Conservation (phyloP, 2,797 vertebrate genomes). For the Poliocrania exsul region DNA sequence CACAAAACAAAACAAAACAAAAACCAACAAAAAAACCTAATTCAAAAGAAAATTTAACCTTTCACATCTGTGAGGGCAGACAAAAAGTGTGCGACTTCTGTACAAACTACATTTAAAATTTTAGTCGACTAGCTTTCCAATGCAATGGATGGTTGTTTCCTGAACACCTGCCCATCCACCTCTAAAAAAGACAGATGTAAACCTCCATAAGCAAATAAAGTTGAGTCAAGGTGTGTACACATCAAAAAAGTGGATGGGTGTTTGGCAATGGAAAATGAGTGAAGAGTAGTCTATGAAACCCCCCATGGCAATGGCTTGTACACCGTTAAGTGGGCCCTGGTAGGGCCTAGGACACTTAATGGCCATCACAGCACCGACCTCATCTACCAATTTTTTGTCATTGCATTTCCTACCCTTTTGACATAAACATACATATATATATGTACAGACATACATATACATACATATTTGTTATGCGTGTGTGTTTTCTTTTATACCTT, state of each 20-base stretch:
- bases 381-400: slow-evolving; percentile 55
- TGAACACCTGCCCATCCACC: slow-evolving; percentile 61
- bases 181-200: slow-evolving; percentile 56
- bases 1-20: slow-evolving; percentile 46
- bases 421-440: slow-evolving; percentile 76
- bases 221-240: slow-evolving; percentile 47
- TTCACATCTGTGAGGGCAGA: slow-evolving; percentile 75
- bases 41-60: slow-evolving; percentile 72
- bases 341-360: slow-evolving; percentile 70
- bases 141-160: slow-evolving; percentile 27
- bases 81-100: slow-evolving; percentile 71
- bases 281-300: slow-evolving; percentile 23
- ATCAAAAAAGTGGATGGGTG: slow-evolving; percentile 53
- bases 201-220: slow-evolving; percentile 61
- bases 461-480: slow-evolving; percentile 45
- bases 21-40: slow-evolving; percentile 51
- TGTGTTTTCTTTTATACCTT: slow-evolving; percentile 71
- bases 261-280: slow-evolving; percentile 58
- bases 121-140: slow-evolving; percentile 28
- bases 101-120: slow-evolving; percentile 71
- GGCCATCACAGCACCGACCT: slow-evolving; percentile 75
- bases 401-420: slow-evolving; percentile 78
- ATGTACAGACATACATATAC: slow-evolving; percentile 71
- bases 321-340: slow-evolving; percentile 56
- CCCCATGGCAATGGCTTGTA: slow-evolving; percentile 74